These are phyloP conservation scores for Pocillopora damicornis DNA, from an alignment of 64 coral and sea anemone species.

Conservation along the genomic window DNA sequence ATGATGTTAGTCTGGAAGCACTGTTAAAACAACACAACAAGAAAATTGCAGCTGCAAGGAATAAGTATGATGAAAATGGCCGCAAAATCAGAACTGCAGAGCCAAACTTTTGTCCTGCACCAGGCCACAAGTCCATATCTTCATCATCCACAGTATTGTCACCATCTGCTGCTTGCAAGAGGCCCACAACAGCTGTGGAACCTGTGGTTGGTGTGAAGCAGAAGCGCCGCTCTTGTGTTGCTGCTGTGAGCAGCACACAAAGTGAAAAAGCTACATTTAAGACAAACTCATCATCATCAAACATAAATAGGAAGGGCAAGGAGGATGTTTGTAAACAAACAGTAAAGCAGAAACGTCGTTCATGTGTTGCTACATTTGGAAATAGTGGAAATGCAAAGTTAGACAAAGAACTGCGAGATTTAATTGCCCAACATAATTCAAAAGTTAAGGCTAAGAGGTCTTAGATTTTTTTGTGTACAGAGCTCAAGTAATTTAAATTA, in stretches of 20 bases:
- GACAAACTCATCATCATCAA: background rate
- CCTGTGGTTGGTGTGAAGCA: background rate
- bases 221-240: conserved; percentile 32
- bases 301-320: background rate
- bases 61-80: conserved; percentile 19
- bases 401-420: conserved; percentile 20
- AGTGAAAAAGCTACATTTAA: conserved; percentile 7
- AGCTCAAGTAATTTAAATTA: too few species aligned
- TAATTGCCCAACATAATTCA: conserved; percentile 41
- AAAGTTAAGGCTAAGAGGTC: background rate
- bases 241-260: background rate
- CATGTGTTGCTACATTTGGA: conserved; percentile 2
- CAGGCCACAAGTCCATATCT: background rate
- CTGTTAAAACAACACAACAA: conserved; percentile 31
- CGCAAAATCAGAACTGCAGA: conserved; percentile 34
- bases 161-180: background rate
- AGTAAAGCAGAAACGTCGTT: conserved; percentile 22
- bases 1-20: conserved; percentile 18
- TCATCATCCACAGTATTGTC: background rate
- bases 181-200: background rate
- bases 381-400: background rate
- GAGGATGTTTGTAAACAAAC: conserved; percentile 1
- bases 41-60: conserved; percentile 11
- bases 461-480: background rate
- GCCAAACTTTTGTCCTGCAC: conserved; percentile 35